Base-by-base conservation (phyloP, 2,888 invertebrate genomes). In the Apodemia zela region DNA sequence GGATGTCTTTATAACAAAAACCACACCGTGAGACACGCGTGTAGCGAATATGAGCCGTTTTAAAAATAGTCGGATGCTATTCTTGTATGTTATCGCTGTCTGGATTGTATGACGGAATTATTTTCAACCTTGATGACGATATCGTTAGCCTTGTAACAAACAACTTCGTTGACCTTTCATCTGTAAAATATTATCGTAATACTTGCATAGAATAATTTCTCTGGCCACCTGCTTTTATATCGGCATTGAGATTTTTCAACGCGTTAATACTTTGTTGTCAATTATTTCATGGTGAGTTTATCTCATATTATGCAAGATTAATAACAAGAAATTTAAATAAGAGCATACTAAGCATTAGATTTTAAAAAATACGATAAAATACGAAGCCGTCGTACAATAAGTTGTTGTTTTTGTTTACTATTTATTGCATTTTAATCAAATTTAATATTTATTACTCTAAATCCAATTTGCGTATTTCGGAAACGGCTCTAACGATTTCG, bases 91-190 rank as follows among this genome's bases (percentile, higher is more conserved):
- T 68, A 72, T 69, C 72, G 73, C 67, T 69, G 77, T 79, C 78
- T 78, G 77, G 77, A 85, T 81, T 81, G 75, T 75, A 73, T 72
- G 74, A 70, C 76, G 73, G 75, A 77, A 81, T 85, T 85, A 85
- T 85, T 85, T 81, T 71, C 74, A 80, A 87, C 87, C 87, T 88
- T 87, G 85, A 85, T 89, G 89, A 87, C 89, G 87, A 76, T 84
- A 84, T 82, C 84, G 83, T 84, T 84, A 85, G 86, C 90, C 90
- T 89, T 85, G 89, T 76, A 73, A 77, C 80, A 82, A 84, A 84
- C 81, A 84, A 76, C 78, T 78, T 70, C 73, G 76, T 74, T 75
- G 79, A 77, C 81, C 82, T 84, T 75, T 74, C 64, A 70, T 69
- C 69, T 75, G 73, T 74, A 73, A 51, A 35, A 54, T 10, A 21